These are phyloP conservation scores for Solea solea DNA, from an alignment of 2,113 vertebrate genomes.

Conservation along the genomic window DNA sequence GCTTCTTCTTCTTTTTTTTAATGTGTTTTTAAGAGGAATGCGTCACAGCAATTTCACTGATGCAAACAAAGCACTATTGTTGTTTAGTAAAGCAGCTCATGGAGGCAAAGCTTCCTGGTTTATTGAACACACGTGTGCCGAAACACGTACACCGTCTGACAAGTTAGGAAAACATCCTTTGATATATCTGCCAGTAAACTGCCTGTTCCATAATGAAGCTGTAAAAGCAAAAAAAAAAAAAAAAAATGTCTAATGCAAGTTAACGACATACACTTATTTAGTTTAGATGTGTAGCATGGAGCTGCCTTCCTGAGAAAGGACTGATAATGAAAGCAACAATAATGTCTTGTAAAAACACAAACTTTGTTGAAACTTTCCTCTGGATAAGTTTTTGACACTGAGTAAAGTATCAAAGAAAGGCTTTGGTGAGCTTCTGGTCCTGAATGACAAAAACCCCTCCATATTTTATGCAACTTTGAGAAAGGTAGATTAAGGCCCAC, in stretches of 20 bases:
- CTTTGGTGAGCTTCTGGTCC: slow-evolving; percentile 10
- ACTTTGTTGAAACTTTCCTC: slow-evolving; percentile 13
- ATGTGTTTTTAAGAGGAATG: slow-evolving; percentile 17
- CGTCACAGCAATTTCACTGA: slow-evolving; percentile 29
- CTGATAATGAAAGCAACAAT: neutral
- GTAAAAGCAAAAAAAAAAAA: no score
- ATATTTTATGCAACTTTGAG: slow-evolving; percentile 49
- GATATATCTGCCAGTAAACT: slow-evolving; percentile 22
- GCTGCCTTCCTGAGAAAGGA: neutral
- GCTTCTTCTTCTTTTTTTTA: neutral
- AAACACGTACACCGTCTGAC: slow-evolving; percentile 25
- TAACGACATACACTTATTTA: no score
- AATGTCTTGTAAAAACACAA: neutral
- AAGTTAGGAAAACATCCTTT: slow-evolving; percentile 27
- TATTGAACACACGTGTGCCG: slow-evolving; percentile 45
- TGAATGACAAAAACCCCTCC: slow-evolving; percentile 50
- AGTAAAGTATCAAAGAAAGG: slow-evolving; percentile 22
- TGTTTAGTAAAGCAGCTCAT: slow-evolving; percentile 19
- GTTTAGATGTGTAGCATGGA: neutral
- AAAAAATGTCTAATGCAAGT: no score
- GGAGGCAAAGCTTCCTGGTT: slow-evolving; percentile 14
- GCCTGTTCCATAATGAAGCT: slow-evolving; percentile 29
- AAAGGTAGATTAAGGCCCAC: slow-evolving; percentile 61
- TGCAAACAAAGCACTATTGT: slow-evolving; percentile 41
- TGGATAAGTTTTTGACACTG: slow-evolving; percentile 11